Evolutionary conservation across 2,888 invertebrate genomes (phyloP), one percentile per base, ranked within the genome.

Genomic region (Epistrophe eligans): DNA sequence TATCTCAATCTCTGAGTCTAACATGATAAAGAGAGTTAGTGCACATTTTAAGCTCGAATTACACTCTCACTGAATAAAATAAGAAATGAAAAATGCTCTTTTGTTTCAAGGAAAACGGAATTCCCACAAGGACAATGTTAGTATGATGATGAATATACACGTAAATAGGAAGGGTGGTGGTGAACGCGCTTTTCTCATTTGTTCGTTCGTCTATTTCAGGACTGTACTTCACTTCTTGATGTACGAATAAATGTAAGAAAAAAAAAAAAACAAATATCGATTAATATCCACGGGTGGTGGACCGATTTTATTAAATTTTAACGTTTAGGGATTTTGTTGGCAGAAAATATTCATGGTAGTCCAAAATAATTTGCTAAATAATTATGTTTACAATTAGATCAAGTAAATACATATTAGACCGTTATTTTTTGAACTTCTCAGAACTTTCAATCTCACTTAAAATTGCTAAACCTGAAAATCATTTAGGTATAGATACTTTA

Each of bases 41-140:
- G 74, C 71, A 76, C 45, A 64, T 60, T 55, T 52, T 45, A 79
- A 83, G 87, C 79, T 82, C 38, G 60, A 72, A 76, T 52, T 60
- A 32, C 9, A n/a, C 70, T 70, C 77, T 77, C 57, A 72, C 40
- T 17, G 13, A 32, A 28, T 55, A 45, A n/a, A 58, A 19, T 58
- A 38, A 58, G 40, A 40, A 35, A 32, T 62, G 19, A 35, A 19
- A 70, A 57, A 71, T 67, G 72, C 87, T 87, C 87, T 87, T 87
- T 87, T 79, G 79, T 87, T 74, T 79, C 60, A 79, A 83, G 71
- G 66, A 82, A 79, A 79, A 72, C 79, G 74, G 72, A 85, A 76
- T 79, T 79, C 79, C 79, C 79, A 76, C 87, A 83, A 87, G 83
- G 87, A 87, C 87, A 83, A 85, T 79, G 81, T 79, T 85, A 74